Base-by-base conservation (phyloP, 1,140 invertebrate genomes). In the Drosophila tristis region DNA sequence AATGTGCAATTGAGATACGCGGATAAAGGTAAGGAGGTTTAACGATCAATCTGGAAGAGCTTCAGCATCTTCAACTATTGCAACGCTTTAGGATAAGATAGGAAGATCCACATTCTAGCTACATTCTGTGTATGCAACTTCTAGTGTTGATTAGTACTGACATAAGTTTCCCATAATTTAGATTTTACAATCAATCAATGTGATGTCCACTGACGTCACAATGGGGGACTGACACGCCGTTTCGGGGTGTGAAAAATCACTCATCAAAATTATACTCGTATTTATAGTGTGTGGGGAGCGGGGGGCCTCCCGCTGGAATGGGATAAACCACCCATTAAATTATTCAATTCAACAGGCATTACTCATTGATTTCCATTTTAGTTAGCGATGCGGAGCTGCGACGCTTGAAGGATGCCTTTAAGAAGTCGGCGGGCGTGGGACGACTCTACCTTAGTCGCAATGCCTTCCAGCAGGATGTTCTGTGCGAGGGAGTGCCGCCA, bases 341-440 rank as follows among this genome's bases (percentile, higher is more conserved):
- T n/a, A 39, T 42, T n/a, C 20, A 39, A 39, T 43, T 16, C 20
- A 15, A 20, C 8, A 44, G 2, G 11, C 11, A 15, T 57, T 75
- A 67, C 26, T 65, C 56, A 55, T 50, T 20, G 11, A 61, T 16
- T 56, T 26, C 5, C 11, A 39, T 7, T 48, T 2, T 49, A 98
- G 97, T 98, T 74, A 95, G 94, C 76, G 96, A 97, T 86, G 93
- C 94, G 67, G 97, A 98, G 92, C 93, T 96, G 68, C 95, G 95
- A 90, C 93, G 97, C 62, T 93, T 98, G 43, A 95, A 95, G 85
- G 97, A 97, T 93, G 96, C 97, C 31, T 98, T 97, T 92, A 97
- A 97, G 90, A 94, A 96, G 82, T 94, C 95, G 70, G 95, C 96
- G 23, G 95, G 95, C 57, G 93, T 95, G 29, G 95, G 94, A 82